A percentile compares a stretch with the other conserved stretches of the same genome.
phyloP scores from a whole-genome alignment of 2,797 vertebrate genomes.

The Pteronotus mesoamericanus region DNA sequence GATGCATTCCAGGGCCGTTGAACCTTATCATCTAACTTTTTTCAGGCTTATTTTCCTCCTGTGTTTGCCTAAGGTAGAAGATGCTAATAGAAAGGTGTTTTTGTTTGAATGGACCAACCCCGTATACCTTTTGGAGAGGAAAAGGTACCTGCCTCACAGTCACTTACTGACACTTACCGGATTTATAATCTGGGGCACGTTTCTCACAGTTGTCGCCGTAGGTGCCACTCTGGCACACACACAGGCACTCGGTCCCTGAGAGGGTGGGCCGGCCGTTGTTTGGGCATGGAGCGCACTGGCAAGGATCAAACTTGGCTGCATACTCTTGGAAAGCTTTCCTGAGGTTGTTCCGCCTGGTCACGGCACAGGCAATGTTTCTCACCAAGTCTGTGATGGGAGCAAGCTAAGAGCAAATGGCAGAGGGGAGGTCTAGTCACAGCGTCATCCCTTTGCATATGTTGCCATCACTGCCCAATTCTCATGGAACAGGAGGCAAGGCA shows the following conservation, averaged over 20 bases:
- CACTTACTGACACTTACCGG: slow-evolving; percentile 80
- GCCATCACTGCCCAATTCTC: neutral
- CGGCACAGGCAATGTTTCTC: slow-evolving; percentile 88
- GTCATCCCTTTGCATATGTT: neutral
- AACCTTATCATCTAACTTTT: neutral
- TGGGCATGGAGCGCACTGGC: slow-evolving; percentile 89
- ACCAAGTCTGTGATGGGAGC: slow-evolving; percentile 88
- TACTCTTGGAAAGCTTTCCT: slow-evolving; percentile 87
- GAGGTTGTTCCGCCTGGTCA: slow-evolving; percentile 89
- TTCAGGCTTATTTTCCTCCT: neutral
- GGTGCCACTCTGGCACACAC: slow-evolving; percentile 91
- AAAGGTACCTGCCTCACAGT: neutral
- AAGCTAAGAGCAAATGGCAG: slow-evolving; percentile 78
- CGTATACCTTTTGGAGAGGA: neutral
- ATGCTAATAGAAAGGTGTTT: neutral
- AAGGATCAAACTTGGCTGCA: slow-evolving; percentile 86
- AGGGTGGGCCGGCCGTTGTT: slow-evolving; percentile 88
- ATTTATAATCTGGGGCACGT: slow-evolving; percentile 83
- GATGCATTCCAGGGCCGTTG: neutral
- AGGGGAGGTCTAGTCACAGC: neutral
- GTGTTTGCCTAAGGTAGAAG: neutral
- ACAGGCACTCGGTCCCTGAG: slow-evolving; percentile 89
- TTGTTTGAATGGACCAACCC: neutral
- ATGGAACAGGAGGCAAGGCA: neutral
- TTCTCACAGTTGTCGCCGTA: slow-evolving; percentile 88